These are phyloP conservation scores for Drosophila anceps DNA, from an alignment of 2,888 invertebrate species.

Conservation along the genomic window DNA sequence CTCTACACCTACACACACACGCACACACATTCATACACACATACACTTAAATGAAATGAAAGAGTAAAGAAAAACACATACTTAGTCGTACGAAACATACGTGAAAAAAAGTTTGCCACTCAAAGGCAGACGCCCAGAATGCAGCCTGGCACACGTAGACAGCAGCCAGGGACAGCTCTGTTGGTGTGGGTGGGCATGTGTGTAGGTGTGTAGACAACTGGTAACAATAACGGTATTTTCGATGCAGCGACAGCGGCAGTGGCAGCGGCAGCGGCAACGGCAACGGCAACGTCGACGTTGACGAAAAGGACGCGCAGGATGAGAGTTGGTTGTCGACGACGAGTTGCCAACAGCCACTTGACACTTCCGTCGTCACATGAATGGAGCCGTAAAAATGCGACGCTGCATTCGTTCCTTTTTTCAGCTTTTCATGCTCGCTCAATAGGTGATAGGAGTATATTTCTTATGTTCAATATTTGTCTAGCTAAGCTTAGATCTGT, in stretches of 20 bases:
- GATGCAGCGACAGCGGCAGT: slow-evolving; percentile 53
- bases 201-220: slow-evolving; percentile 66
- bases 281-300: slow-evolving; percentile 51
- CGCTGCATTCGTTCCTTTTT: slow-evolving; percentile 62
- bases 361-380: slow-evolving; percentile 81
- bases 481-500: not conserved
- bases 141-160: slow-evolving; percentile 64
- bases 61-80: slow-evolving; percentile 36
- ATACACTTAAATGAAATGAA: slow-evolving; percentile 5
- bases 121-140: slow-evolving; percentile 70
- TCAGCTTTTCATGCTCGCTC: slow-evolving; percentile 21
- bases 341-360: slow-evolving; percentile 82
- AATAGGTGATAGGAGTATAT: not conserved
- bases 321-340: slow-evolving; percentile 75
- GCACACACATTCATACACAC: slow-evolving; percentile 15
- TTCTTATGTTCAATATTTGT: not conserved
- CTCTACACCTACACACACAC: slow-evolving; percentile 34
- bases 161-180: slow-evolving; percentile 14
- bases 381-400: slow-evolving; percentile 82
- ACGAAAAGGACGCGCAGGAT: slow-evolving; percentile 74
- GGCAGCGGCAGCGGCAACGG: slow-evolving; percentile 15
- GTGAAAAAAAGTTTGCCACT: slow-evolving; percentile 74
- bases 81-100: slow-evolving; percentile 46
- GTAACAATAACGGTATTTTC: slow-evolving; percentile 82
- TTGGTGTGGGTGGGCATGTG: slow-evolving; percentile 3